phyloP scores from a whole-genome alignment of 1,140 invertebrate genomes.

The Steinernema feltiae region DNA sequence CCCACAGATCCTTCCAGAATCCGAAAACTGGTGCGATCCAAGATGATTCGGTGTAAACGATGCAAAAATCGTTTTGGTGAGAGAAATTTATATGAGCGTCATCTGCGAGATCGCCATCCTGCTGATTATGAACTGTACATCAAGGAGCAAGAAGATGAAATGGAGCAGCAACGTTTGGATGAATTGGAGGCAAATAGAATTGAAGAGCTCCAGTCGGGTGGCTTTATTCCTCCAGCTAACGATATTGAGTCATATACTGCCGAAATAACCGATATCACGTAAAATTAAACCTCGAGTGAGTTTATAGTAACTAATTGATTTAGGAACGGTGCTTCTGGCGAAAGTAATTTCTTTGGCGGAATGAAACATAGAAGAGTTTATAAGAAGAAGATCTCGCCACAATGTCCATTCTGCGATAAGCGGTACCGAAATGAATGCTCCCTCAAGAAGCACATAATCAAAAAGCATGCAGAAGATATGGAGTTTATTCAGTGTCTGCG shows the following conservation, averaged over 20 bases:
- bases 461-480: slow-evolving; percentile 51
- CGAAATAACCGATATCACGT: slow-evolving; percentile 41
- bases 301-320: background rate
- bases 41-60: slow-evolving; percentile 51
- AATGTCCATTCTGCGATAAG: slow-evolving; percentile 57
- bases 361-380: slow-evolving; percentile 44
- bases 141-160: slow-evolving; percentile 53
- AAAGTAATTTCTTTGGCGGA: background rate
- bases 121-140: slow-evolving; percentile 52
- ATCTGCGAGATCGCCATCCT: slow-evolving; percentile 54
- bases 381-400: slow-evolving; percentile 57
- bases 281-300: slow-evolving; percentile 4
- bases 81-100: slow-evolving; percentile 51
- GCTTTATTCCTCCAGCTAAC: slow-evolving; percentile 53
- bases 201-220: slow-evolving; percentile 50
- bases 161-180: slow-evolving; percentile 50
- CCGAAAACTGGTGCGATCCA: slow-evolving; percentile 44
- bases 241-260: slow-evolving; percentile 48
- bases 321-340: background rate
- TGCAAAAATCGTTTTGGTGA: slow-evolving; percentile 57
- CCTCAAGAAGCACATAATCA: slow-evolving; percentile 54
- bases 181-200: slow-evolving; percentile 54
- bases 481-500: slow-evolving; percentile 56
- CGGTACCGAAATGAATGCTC: slow-evolving; percentile 55
- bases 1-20: slow-evolving; percentile 53